Evolutionary conservation across 1,140 invertebrate genomes (phyloP).

Genomic region (Steinernema feltiae): DNA sequence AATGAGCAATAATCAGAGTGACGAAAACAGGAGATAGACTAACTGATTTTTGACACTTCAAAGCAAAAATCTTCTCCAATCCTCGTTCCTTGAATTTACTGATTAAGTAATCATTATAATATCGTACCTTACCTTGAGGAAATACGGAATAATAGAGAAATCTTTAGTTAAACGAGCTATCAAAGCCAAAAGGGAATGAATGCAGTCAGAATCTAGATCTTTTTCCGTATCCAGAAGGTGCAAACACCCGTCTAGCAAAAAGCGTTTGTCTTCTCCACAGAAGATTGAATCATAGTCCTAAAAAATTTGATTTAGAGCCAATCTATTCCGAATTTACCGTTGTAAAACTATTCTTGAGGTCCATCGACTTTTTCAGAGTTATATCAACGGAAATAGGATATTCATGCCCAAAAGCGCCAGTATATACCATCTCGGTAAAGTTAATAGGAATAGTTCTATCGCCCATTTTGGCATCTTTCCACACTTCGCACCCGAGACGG

Average conservation of each 20-base stretch:
- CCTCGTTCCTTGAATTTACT: neutral
- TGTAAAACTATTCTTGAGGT: neutral
- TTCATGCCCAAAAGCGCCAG: neutral
- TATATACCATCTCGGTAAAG: neutral
- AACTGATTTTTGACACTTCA: neutral
- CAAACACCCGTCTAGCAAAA: neutral
- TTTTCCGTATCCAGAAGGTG: neutral
- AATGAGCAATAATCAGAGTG: neutral
- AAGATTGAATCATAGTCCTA: neutral
- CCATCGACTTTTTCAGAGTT: neutral
- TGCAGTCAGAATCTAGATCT: neutral
- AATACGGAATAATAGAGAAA: neutral
- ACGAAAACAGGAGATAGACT: neutral
- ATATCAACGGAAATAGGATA: neutral
- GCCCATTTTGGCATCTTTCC: neutral
- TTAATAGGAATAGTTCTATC: neutral
- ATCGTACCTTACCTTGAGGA: neutral
- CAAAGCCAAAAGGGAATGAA: neutral
- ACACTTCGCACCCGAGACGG: neutral
- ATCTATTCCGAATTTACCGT: neutral
- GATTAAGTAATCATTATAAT: neutral
- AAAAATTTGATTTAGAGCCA: neutral
- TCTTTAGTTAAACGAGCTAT: neutral
- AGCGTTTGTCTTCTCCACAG: neutral
- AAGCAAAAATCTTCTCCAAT: neutral